These are phyloP conservation scores for Prunella strophiata DNA, from an alignment of 2,797 vertebrate genomes.

Conservation along the genomic window DNA sequence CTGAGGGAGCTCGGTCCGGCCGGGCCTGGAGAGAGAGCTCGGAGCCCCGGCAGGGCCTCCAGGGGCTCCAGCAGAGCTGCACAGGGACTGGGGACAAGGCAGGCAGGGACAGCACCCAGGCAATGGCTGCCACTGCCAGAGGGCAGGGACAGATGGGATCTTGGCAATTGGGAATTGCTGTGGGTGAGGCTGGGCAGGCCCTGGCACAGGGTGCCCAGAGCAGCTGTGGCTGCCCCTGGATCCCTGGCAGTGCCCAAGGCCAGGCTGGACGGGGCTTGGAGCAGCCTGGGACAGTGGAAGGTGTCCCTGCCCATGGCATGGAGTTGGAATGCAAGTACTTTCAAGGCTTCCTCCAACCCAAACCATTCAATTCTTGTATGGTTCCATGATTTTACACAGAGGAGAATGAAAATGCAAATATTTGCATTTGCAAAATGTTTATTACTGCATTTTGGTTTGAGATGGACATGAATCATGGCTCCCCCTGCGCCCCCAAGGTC, in stretches of 20 bases:
- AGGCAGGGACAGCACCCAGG: background rate
- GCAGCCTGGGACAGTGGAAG: fast-evolving
- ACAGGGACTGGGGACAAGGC: background rate
- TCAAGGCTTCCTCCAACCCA: background rate
- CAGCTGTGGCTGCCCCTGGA: background rate
- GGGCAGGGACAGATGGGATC: background rate
- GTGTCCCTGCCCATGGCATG: background rate
- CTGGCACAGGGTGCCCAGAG: background rate
- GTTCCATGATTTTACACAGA: fast-evolving
- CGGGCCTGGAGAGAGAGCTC: too few species aligned
- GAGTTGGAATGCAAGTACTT: background rate
- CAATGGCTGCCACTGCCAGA: background rate
- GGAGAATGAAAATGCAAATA: background rate
- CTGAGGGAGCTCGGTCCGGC: background rate
- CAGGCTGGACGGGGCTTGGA: background rate
- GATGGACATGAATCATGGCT: fast-evolving
- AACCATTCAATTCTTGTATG: fast-evolving
- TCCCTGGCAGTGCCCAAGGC: background rate
- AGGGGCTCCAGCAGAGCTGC: background rate
- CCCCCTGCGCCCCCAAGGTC: background rate
- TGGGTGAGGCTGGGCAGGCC: background rate
- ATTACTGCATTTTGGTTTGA: background rate
- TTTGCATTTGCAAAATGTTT: background rate
- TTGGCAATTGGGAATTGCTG: background rate
- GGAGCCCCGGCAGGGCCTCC: too few species aligned